phyloP scores from a whole-genome alignment of 2,113 vertebrate genomes.

The Poeciliopsis occidentalis region DNA sequence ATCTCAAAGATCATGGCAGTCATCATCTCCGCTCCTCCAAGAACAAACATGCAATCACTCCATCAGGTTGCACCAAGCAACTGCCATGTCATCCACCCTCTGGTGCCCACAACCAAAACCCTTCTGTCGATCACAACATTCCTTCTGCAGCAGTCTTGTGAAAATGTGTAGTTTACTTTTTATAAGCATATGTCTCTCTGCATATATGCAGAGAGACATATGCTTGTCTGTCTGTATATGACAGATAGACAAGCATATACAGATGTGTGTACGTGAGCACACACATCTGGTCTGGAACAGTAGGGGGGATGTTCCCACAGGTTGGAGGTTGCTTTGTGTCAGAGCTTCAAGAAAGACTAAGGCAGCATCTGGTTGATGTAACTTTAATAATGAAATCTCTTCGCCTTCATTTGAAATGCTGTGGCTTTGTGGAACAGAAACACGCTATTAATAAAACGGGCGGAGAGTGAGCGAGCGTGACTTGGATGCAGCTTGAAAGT shows the following conservation, averaged over 20 bases:
- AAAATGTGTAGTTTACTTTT: slow-evolving; percentile 48
- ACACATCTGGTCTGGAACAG: slow-evolving; percentile 14
- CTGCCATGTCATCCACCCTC: slow-evolving; percentile 50
- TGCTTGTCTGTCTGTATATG: no score
- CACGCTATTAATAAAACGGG: slow-evolving; percentile 70
- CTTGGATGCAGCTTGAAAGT: slow-evolving; percentile 58
- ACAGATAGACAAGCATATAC: no score
- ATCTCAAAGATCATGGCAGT: slow-evolving; percentile 16
- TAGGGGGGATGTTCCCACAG: not conserved
- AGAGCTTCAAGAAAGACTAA: slow-evolving; percentile 36
- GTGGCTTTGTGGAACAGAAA: slow-evolving; percentile 72
- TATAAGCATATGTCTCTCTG: slow-evolving; percentile 36
- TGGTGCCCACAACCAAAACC: slow-evolving; percentile 56
- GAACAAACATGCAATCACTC: slow-evolving; percentile 44
- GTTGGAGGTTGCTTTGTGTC: slow-evolving; percentile 5
- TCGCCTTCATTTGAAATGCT: slow-evolving; percentile 68
- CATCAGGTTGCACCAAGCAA: slow-evolving; percentile 60
- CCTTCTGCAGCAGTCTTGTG: slow-evolving; percentile 47
- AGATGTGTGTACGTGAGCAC: slow-evolving; percentile 14
- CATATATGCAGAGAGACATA: slow-evolving; percentile 2
- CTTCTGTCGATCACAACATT: slow-evolving; percentile 60
- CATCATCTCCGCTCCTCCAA: slow-evolving; percentile 13
- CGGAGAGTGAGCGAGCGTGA: slow-evolving; percentile 43
- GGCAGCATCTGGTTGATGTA: slow-evolving; percentile 43
- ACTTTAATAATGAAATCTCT: slow-evolving; percentile 63